Evolutionary conservation across 2,113 vertebrate genomes (phyloP).

Genomic region (Microcebus murinus): DNA sequence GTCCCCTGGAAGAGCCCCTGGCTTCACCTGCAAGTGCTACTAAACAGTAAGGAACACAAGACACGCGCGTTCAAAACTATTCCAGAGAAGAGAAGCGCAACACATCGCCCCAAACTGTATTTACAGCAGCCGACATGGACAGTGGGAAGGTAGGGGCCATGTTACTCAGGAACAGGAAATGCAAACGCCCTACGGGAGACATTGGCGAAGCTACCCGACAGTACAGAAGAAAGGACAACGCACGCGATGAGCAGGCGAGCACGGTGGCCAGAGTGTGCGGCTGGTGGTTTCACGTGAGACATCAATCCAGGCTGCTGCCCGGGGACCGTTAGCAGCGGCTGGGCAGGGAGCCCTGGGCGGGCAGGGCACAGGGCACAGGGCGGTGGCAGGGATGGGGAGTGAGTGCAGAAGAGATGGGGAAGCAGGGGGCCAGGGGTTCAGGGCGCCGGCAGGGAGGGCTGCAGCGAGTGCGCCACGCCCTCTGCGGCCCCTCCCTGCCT

Average conservation of each 20-base stretch:
- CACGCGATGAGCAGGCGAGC: fast-evolving
- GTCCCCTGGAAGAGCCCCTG: neutral
- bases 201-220: neutral
- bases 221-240: fast-evolving
- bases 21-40: neutral
- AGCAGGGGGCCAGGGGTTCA: no score
- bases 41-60: no score
- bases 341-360: neutral
- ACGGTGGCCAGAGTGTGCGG: neutral
- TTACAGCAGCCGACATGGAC: no score
- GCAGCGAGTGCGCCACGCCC: no score
- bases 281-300: no score
- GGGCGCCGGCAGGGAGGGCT: no score
- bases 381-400: no score
- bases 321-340: neutral
- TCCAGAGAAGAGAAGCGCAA: neutral
- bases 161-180: neutral
- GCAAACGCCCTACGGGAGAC: fast-evolving
- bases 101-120: no score
- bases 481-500: no score
- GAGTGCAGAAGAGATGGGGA: no score
- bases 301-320: fast-evolving
- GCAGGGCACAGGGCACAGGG: no score
- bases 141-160: neutral
- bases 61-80: fast-evolving